Evolutionary conservation across 2,113 vertebrate species (phyloP).

Genomic region (Promerops cafer): DNA sequence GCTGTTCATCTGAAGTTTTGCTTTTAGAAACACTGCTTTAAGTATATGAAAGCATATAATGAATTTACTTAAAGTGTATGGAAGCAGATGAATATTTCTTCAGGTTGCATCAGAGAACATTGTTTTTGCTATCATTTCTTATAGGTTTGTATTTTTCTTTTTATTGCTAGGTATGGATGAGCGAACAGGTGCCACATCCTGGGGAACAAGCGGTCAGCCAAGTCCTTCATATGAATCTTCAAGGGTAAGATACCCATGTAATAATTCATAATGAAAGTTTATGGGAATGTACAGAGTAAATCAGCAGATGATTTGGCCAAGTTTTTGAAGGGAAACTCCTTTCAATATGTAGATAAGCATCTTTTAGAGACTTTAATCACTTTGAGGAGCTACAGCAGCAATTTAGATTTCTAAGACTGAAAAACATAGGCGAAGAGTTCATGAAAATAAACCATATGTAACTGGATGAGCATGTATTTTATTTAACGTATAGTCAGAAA

Average conservation of each 20-base stretch:
- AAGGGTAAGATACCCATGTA: conserved; percentile 81
- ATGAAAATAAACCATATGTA: background rate
- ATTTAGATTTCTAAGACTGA: background rate
- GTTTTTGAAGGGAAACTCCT: background rate
- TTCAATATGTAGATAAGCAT: background rate
- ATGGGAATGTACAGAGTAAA: background rate
- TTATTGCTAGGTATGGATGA: conserved; percentile 90
- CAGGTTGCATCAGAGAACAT: background rate
- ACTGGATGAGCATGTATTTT: background rate
- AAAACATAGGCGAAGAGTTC: background rate
- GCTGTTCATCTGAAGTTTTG: background rate
- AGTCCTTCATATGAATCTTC: conserved; percentile 93
- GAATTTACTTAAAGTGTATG: background rate
- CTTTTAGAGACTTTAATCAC: background rate
- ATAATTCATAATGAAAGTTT: background rate
- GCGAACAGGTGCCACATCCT: conserved; percentile 84
- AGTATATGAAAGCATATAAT: background rate
- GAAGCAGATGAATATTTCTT: background rate
- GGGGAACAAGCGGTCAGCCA: conserved; percentile 89
- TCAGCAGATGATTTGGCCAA: background rate
- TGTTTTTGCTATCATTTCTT: background rate
- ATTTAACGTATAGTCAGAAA: background rate
- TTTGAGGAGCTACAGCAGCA: background rate
- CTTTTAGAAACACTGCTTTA: background rate
- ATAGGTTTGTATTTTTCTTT: conserved; percentile 15